phyloP scores from a whole-genome alignment of 2,888 invertebrate genomes.

The Caenorhabditis becei region DNA sequence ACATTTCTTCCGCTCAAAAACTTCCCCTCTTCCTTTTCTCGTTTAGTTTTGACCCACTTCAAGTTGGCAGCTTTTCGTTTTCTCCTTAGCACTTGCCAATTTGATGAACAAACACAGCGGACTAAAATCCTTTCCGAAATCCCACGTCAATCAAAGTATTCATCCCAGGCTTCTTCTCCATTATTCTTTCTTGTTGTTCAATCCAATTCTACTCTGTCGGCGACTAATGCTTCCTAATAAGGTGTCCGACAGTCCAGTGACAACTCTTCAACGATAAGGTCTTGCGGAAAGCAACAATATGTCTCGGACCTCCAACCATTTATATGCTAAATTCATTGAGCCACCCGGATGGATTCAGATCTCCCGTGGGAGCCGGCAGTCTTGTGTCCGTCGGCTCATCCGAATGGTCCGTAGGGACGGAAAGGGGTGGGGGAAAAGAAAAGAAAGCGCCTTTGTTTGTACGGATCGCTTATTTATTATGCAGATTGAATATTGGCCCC shows the following conservation, averaged over 20 bases:
- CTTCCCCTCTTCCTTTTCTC: no score
- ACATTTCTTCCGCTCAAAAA: slow-evolving; percentile 5
- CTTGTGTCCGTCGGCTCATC: slow-evolving; percentile 51
- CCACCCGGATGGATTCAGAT: slow-evolving; percentile 1
- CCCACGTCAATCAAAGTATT: slow-evolving; percentile 51
- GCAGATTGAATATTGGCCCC: slow-evolving; percentile 63
- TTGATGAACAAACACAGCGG: slow-evolving; percentile 36
- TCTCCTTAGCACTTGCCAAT: slow-evolving; percentile 11
- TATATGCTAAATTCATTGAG: slow-evolving; percentile 57
- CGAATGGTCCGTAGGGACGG: slow-evolving; percentile 49
- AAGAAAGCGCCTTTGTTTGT: slow-evolving; percentile 61
- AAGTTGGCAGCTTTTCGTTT: slow-evolving; percentile 8
- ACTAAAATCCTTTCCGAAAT: slow-evolving; percentile 1
- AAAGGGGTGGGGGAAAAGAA: slow-evolving; percentile 14
- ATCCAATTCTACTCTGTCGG: background rate
- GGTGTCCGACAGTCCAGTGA: slow-evolving; percentile 25
- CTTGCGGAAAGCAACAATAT: slow-evolving; percentile 3
- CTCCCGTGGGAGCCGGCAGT: slow-evolving; percentile 46
- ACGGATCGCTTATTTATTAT: slow-evolving; percentile 61
- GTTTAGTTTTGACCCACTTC: slow-evolving; percentile 25
- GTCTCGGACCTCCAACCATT: slow-evolving; percentile 18
- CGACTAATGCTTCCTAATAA: slow-evolving; percentile 38
- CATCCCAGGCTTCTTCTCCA: slow-evolving; percentile 5
- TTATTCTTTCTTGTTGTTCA: slow-evolving; percentile 2
- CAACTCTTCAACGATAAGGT: slow-evolving; percentile 3